A percentile compares a stretch with the other conserved stretches of the same genome.
Evolutionary conservation across 2,797 vertebrate species (phyloP).

Genomic region (Rhodeus uyekii): DNA sequence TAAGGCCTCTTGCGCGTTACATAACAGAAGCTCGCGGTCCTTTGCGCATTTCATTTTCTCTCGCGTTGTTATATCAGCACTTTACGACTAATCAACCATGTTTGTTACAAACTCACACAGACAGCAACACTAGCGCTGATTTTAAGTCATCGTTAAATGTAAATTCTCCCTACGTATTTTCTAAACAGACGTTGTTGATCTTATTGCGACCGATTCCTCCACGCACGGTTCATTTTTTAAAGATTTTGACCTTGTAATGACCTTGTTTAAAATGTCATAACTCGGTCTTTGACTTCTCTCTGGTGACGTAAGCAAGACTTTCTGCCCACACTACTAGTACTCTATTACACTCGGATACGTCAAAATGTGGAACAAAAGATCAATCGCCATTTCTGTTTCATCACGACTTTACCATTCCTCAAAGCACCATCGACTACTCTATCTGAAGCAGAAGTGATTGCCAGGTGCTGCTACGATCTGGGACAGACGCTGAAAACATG

Average conservation of each 20-base stretch:
- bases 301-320: neutral
- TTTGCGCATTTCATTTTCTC: neutral
- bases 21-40: slow-evolving; percentile 4
- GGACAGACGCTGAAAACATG: neutral
- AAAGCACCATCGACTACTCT: neutral
- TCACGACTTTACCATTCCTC: neutral
- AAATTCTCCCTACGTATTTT: no score
- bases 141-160: neutral
- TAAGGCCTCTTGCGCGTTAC: neutral
- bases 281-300: neutral
- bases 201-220: neutral
- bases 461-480: neutral
- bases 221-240: neutral
- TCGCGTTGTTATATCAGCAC: neutral
- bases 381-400: neutral
- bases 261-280: neutral
- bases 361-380: neutral
- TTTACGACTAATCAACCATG: neutral
- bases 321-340: no score
- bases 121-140: neutral
- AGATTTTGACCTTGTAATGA: neutral
- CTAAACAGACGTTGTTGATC: neutral
- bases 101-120: neutral
- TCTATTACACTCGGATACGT: neutral
- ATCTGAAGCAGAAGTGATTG: neutral